A percentile compares a stretch with the other conserved stretches of the same genome.
phyloP scores from a whole-genome alignment of 1,140 invertebrate species.

The Drosophila guanche region DNA sequence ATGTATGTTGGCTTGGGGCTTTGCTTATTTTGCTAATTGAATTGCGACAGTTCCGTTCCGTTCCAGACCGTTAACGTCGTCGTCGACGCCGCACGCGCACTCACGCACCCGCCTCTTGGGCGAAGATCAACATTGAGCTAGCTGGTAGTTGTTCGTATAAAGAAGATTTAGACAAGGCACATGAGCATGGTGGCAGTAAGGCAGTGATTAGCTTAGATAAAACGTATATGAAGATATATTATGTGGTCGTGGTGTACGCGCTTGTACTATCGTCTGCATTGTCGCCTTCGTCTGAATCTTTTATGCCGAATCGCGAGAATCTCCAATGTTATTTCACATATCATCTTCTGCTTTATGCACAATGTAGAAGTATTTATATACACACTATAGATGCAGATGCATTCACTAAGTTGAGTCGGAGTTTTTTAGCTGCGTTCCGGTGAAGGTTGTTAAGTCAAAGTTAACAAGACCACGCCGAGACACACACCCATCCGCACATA shows the following conservation, averaged over 20 bases:
- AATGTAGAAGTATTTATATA: background rate
- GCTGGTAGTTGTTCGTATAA: background rate
- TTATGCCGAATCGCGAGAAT: constrained; percentile 39
- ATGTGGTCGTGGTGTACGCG: too few species aligned
- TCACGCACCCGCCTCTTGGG: constrained; percentile 20
- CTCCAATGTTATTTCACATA: constrained; percentile 43
- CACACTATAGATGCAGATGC: constrained; percentile 10
- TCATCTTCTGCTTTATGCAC: constrained; percentile 7
- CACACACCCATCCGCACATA: constrained; percentile 3
- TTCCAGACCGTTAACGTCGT: constrained; percentile 5
- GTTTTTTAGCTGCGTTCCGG: constrained; percentile 24
- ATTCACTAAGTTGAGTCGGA: constrained; percentile 30
- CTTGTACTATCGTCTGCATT: constrained; percentile 1
- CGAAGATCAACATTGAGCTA: constrained; percentile 32
- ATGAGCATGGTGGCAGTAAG: constrained; percentile 21
- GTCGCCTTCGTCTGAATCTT: constrained; percentile 19
- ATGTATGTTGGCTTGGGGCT: constrained; percentile 27
- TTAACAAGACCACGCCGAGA: constrained; percentile 28
- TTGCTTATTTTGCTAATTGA: constrained; percentile 79
- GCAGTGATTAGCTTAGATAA: constrained; percentile 39
- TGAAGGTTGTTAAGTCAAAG: constrained; percentile 48
- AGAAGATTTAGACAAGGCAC: constrained; percentile 8
- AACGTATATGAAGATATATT: background rate
- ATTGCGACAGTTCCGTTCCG: constrained; percentile 59
- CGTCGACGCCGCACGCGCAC: constrained; percentile 44